phyloP scores from a whole-genome alignment of 2,113 vertebrate species.

The Bettongia penicillata region DNA sequence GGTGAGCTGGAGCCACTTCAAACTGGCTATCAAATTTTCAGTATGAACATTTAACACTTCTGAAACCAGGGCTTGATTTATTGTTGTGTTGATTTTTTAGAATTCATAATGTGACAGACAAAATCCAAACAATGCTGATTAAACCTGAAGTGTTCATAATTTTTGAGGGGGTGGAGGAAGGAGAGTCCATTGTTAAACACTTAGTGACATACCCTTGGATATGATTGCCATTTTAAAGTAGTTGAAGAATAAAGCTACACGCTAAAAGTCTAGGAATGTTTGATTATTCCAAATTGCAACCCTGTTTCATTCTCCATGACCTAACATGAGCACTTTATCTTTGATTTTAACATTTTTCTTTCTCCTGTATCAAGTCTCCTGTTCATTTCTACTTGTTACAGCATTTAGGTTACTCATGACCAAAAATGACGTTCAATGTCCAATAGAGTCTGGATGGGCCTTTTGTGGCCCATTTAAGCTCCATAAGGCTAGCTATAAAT shows the following conservation, averaged over 20 bases:
- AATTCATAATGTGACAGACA: neutral
- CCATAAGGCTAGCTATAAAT: neutral
- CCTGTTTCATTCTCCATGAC: neutral
- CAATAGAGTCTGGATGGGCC: neutral
- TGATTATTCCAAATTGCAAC: neutral
- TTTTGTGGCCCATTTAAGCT: neutral
- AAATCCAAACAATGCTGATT: neutral
- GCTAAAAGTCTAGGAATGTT: neutral
- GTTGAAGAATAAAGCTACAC: neutral
- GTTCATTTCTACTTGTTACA: neutral
- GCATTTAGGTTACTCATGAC: neutral
- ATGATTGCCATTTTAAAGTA: neutral
- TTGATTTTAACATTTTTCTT: neutral
- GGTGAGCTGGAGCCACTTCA: neutral
- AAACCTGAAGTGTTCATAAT: neutral
- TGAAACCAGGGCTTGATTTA: neutral
- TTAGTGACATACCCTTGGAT: neutral
- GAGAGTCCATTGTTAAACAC: neutral
- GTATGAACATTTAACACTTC: neutral
- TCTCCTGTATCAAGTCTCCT: neutral
- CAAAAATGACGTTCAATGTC: neutral
- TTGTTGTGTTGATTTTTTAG: neutral
- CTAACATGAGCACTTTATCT: neutral
- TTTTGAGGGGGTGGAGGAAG: neutral
- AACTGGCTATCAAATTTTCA: neutral